phyloP scores from a whole-genome alignment of 2,888 invertebrate genomes.

The Hypselothyrea guttata region DNA sequence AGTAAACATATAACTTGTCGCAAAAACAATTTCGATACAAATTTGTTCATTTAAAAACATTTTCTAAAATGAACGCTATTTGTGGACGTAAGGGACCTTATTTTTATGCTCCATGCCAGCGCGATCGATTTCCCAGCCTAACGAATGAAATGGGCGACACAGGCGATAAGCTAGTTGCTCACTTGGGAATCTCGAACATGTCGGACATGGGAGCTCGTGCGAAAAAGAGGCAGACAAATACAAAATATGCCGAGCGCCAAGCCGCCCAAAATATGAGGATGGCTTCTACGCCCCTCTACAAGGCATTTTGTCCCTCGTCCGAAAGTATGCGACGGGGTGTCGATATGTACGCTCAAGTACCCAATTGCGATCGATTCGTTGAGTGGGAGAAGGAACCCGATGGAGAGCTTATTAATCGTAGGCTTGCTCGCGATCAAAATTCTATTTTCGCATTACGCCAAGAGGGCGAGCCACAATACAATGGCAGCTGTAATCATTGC shows the following conservation, averaged over 20 bases:
- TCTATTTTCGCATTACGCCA: constrained; percentile 19
- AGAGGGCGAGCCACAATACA: constrained; percentile 28
- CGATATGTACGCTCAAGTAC: constrained; percentile 42
- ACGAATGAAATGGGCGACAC: constrained; percentile 29
- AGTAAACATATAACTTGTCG: no score
- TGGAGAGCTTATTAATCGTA: constrained; percentile 3
- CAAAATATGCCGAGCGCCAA: constrained; percentile 3
- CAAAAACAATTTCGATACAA: no score
- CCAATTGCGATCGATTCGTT: constrained; percentile 13
- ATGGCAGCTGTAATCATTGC: constrained; percentile 33
- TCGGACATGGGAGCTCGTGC: constrained; percentile 38
- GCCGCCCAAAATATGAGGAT: constrained; percentile 26
- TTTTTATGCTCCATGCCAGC: constrained; percentile 31
- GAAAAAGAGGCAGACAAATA: constrained; percentile 16
- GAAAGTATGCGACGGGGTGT: constrained; percentile 31
- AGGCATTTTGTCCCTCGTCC: constrained; percentile 15
- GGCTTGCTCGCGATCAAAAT: not conserved
- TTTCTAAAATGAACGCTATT: constrained; percentile 29
- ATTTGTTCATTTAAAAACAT: no score
- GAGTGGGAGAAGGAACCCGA: constrained; percentile 4
- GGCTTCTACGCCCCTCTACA: constrained; percentile 21
- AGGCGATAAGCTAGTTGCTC: constrained; percentile 35
- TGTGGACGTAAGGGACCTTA: constrained; percentile 39
- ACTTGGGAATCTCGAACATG: constrained; percentile 27
- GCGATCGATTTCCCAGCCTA: constrained; percentile 37